phyloP scores from a whole-genome alignment of 2,888 invertebrate genomes.

The Luffia ferchaultella region DNA sequence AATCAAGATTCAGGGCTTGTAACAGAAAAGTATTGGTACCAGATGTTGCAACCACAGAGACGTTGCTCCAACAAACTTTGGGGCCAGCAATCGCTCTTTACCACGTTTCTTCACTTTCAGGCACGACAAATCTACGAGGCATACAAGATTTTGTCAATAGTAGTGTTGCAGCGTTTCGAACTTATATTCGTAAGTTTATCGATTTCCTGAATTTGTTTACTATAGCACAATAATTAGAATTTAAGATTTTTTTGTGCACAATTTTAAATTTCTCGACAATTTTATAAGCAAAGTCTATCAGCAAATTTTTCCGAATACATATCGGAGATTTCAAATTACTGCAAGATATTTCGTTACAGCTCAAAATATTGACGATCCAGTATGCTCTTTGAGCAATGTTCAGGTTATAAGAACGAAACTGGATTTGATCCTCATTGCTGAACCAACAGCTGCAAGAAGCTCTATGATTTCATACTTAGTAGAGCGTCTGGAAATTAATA shows the following conservation, averaged over 20 bases:
- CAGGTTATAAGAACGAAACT: conserved; percentile 25
- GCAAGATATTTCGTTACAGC: conserved; percentile 23
- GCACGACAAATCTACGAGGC: conserved; percentile 41
- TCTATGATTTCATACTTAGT: conserved; percentile 55
- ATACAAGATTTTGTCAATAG: conserved; percentile 44
- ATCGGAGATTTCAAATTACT: too few relatives aligned
- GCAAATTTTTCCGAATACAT: too few relatives aligned
- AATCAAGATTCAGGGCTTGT: conserved; percentile 58
- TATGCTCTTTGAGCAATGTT: conserved; percentile 29
- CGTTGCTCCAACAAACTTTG: conserved; percentile 47
- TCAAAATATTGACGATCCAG: conserved; percentile 40
- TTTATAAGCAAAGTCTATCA: too few relatives aligned
- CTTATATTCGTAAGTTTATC: conserved; percentile 63
- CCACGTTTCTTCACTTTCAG: conserved; percentile 37
- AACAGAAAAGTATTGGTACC: conserved; percentile 60
- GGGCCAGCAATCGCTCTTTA: conserved; percentile 16
- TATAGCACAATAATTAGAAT: too few relatives aligned
- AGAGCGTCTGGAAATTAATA: conserved; percentile 60
- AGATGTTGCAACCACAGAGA: conserved; percentile 38
- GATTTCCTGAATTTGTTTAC: background rate
- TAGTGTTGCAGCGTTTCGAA: conserved; percentile 45
- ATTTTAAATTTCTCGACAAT: too few relatives aligned
- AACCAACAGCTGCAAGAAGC: conserved; percentile 30
- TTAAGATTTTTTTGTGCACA: background rate
- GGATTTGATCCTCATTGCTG: conserved; percentile 68